Conservation (phyloP, 2,888 invertebrate genomes). For the Caradrina kadenii region DNA sequence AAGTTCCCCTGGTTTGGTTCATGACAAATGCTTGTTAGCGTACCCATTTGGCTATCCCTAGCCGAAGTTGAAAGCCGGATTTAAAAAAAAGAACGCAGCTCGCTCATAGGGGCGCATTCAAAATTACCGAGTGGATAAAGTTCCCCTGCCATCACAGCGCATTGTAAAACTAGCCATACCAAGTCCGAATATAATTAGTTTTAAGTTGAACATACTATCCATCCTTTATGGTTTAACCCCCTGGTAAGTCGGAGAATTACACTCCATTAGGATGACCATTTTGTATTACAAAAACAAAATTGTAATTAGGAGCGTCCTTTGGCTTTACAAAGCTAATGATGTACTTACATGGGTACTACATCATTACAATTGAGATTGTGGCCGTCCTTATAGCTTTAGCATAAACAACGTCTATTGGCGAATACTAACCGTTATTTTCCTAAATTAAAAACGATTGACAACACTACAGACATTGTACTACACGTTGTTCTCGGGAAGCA, state of each 20-base stretch:
- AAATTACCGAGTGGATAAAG: slow-evolving; percentile 24
- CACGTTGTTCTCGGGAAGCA: not conserved
- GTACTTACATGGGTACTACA: not conserved
- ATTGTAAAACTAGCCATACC: slow-evolving; percentile 32
- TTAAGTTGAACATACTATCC: slow-evolving; percentile 4
- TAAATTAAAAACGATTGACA: not conserved
- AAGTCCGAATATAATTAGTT: slow-evolving; percentile 19
- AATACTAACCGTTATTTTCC: not conserved
- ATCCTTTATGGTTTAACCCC: not conserved
- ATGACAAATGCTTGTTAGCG: slow-evolving; percentile 33
- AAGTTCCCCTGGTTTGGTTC: slow-evolving; percentile 20
- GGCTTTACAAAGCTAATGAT: not conserved
- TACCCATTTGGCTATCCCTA: slow-evolving; percentile 35
- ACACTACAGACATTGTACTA: too few relatives aligned
- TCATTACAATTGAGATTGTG: slow-evolving; percentile 3
- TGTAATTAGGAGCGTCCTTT: slow-evolving; percentile 4
- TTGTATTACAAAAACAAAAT: slow-evolving; percentile 24
- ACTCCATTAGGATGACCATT: slow-evolving; percentile 10
- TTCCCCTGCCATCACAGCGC: slow-evolving; percentile 6
- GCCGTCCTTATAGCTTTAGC: not conserved
- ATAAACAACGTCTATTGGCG: not conserved
- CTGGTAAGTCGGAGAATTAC: slow-evolving; percentile 9
- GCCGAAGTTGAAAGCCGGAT: slow-evolving; percentile 23
- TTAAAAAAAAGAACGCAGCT: slow-evolving; percentile 24
- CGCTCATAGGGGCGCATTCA: slow-evolving; percentile 15